phyloP scores from a whole-genome alignment of 2,888 invertebrate species.

The Peribatodes rhomboidaria region DNA sequence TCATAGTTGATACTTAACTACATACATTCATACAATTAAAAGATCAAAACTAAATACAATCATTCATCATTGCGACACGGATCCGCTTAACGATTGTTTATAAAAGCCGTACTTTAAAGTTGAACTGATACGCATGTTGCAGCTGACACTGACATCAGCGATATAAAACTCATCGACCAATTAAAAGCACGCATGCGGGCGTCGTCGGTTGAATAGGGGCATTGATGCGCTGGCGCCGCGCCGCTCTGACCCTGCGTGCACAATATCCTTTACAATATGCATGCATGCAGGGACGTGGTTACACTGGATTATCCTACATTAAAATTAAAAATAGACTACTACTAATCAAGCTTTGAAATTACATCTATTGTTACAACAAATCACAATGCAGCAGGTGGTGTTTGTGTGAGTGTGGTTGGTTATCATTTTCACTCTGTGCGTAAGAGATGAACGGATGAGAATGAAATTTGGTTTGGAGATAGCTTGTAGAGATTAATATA shows the following conservation, averaged over 20 bases:
- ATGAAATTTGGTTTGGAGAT: too few relatives aligned
- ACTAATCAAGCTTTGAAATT: not conserved
- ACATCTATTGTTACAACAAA: not conserved
- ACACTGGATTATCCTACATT: slow-evolving; percentile 21
- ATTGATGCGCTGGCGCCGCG: slow-evolving; percentile 62
- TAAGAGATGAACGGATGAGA: not conserved
- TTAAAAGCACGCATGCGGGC: slow-evolving; percentile 72
- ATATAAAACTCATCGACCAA: slow-evolving; percentile 64
- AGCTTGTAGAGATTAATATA: too few relatives aligned
- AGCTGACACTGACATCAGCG: slow-evolving; percentile 56
- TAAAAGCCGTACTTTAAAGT: slow-evolving; percentile 39
- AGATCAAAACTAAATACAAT: too few relatives aligned
- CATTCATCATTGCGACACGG: not conserved
- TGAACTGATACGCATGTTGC: slow-evolving; percentile 40
- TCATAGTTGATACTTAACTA: not conserved
- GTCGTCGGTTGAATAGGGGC: slow-evolving; percentile 64
- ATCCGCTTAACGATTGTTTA: slow-evolving; percentile 9
- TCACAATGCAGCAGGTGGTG: not conserved
- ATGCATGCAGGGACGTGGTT: slow-evolving; percentile 36
- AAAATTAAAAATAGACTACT: slow-evolving; percentile 3
- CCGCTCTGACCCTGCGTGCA: slow-evolving; percentile 54
- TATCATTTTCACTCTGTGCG: not conserved
- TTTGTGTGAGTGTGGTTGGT: not conserved
- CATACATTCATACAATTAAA: not conserved
- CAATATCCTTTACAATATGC: slow-evolving; percentile 37